Evolutionary conservation across 2,113 vertebrate species (phyloP).

Genomic region (Butorides virescens): DNA sequence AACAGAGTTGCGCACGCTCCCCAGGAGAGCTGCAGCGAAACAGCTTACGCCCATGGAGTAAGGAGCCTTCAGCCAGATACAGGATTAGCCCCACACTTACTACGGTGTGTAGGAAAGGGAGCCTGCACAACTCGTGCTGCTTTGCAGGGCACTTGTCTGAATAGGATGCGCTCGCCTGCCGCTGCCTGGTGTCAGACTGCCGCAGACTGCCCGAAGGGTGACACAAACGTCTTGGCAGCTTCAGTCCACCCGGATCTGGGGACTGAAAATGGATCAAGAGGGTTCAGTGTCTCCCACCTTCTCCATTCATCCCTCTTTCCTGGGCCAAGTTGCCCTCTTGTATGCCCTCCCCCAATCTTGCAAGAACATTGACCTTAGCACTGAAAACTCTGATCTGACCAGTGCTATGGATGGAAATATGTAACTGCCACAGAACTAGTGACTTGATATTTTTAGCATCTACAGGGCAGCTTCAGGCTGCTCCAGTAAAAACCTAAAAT

Average conservation of each 20-base stretch:
- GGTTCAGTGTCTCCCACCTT: not conserved
- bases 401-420: not conserved
- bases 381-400: not conserved
- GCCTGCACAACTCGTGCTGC: not conserved
- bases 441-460: not conserved
- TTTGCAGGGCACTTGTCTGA: not conserved
- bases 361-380: not conserved
- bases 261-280: not conserved
- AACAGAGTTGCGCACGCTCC: not conserved
- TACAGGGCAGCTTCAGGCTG: not conserved
- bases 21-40: not conserved
- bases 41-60: not conserved
- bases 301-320: not conserved
- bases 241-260: no score
- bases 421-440: not conserved
- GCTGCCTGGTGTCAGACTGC: not conserved
- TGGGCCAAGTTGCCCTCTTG: not conserved
- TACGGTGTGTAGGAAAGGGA: accelerated
- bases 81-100: not conserved
- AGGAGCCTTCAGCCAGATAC: not conserved
- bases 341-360: not conserved
- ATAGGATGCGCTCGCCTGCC: not conserved
- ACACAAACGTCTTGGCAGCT: not conserved
- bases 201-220: not conserved
- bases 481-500: not conserved